These are phyloP conservation scores for Fundulus diaphanus DNA, from an alignment of 2,797 vertebrate genomes.

Conservation along the genomic window DNA sequence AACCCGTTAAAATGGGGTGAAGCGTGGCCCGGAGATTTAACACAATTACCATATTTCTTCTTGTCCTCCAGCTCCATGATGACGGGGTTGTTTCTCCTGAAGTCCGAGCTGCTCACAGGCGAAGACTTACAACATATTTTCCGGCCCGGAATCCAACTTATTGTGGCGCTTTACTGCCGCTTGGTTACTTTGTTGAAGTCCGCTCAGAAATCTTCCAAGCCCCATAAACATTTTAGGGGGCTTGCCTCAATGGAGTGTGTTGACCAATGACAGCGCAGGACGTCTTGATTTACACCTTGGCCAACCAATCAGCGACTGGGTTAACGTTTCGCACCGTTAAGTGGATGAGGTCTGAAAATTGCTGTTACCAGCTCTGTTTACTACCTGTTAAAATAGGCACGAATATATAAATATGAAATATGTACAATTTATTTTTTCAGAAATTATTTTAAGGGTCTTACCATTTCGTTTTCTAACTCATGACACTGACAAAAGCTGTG, in stretches of 20 bases:
- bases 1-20: constrained; percentile 15
- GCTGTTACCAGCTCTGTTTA: neutral
- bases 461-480: constrained; percentile 25
- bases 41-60: constrained; percentile 75
- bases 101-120: constrained; percentile 7
- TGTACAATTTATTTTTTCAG: constrained; percentile 56
- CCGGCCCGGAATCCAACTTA: neutral
- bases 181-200: constrained; percentile 45
- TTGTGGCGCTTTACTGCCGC: neutral
- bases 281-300: constrained; percentile 20
- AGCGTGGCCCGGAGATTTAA: constrained; percentile 21
- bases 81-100: constrained; percentile 14
- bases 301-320: constrained; percentile 49
- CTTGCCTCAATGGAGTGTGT: neutral
- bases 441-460: constrained; percentile 34
- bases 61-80: constrained; percentile 79
- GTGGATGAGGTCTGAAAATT: neutral
- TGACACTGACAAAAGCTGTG: neutral
- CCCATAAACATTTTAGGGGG: constrained; percentile 49
- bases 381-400: neutral
- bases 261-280: constrained; percentile 57
- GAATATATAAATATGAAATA: constrained; percentile 46
- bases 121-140: constrained; percentile 42
- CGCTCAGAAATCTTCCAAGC: constrained; percentile 58
- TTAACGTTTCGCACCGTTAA: constrained; percentile 32